Conservation (phyloP, 1,140 invertebrate genomes). For the Parasteatoda tepidariorum region DNA sequence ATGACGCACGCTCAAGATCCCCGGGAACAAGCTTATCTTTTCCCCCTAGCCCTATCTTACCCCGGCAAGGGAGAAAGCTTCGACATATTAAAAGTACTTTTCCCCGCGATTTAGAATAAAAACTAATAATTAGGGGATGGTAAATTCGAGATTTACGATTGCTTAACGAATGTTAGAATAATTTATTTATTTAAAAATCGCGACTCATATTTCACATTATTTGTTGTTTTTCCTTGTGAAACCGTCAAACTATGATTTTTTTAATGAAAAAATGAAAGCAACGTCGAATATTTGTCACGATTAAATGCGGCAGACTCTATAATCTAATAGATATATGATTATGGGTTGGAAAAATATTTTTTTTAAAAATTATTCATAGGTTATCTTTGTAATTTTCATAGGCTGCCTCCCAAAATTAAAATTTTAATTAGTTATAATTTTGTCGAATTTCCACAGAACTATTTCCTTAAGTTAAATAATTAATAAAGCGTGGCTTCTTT, state of each 20-base stretch:
- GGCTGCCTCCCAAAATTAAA: too few relatives aligned
- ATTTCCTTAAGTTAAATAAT: too few relatives aligned
- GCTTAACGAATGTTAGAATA: constrained; percentile 6
- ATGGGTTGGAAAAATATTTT: neutral
- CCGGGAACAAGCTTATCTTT: constrained; percentile 4
- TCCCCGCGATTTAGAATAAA: neutral
- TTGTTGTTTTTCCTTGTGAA: neutral
- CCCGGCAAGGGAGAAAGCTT: neutral
- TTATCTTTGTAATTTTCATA: too few relatives aligned
- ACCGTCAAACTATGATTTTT: neutral
- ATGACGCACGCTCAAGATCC: constrained; percentile 40
- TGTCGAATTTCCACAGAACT: too few relatives aligned
- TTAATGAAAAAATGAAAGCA: neutral
- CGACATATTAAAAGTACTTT: neutral
- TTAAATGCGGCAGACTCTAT: neutral
- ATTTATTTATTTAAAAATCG: constrained; percentile 50
- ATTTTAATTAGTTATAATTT: too few relatives aligned
- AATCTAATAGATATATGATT: neutral
- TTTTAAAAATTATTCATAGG: too few relatives aligned
- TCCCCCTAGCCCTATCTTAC: neutral
- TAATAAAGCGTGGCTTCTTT: too few relatives aligned
- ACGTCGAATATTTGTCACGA: neutral
- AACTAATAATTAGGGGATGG: constrained; percentile 37
- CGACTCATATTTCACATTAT: neutral
- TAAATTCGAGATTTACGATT: constrained; percentile 30